These are phyloP conservation scores for Parasteatoda lunata DNA, from an alignment of 2,888 invertebrate genomes.

Conservation along the genomic window DNA sequence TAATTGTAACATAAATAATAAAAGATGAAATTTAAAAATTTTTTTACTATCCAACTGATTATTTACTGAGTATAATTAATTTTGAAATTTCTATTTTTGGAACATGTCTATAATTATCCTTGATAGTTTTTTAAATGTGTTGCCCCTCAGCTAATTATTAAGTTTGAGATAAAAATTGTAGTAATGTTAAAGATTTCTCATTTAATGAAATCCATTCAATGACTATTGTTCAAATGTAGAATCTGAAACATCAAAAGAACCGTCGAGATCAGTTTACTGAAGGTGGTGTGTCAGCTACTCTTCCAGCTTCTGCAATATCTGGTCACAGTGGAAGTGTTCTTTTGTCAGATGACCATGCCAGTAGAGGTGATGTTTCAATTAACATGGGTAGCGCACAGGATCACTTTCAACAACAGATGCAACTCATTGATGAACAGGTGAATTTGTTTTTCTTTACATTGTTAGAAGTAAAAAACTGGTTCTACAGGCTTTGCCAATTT, in stretches of 20 bases:
- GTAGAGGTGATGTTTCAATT: conserved; percentile 81
- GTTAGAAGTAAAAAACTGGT: neutral
- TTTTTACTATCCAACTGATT: too few relatives aligned
- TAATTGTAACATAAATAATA: too few relatives aligned
- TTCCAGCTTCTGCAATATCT: conserved; percentile 70
- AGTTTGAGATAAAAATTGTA: too few relatives aligned
- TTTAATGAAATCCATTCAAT: neutral
- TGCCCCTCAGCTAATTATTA: too few relatives aligned
- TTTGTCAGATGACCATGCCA: conserved; percentile 75
- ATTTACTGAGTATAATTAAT: too few relatives aligned
- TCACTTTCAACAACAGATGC: conserved; percentile 77
- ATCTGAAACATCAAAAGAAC: conserved; percentile 94
- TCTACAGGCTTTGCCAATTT: neutral
- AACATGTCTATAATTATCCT: too few relatives aligned
- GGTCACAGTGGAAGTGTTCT: conserved; percentile 74
- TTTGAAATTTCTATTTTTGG: too few relatives aligned
- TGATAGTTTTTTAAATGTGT: too few relatives aligned
- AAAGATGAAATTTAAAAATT: too few relatives aligned
- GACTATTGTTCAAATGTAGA: conserved; percentile 76
- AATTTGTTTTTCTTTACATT: neutral
- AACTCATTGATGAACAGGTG: conserved; percentile 87
- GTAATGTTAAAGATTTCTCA: too few relatives aligned
- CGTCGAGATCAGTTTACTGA: conserved; percentile 93
- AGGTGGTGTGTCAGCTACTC: conserved; percentile 77
- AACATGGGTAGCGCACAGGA: conserved; percentile 82